phyloP scores from a whole-genome alignment of 2,113 vertebrate species.

The Indicator indicator region DNA sequence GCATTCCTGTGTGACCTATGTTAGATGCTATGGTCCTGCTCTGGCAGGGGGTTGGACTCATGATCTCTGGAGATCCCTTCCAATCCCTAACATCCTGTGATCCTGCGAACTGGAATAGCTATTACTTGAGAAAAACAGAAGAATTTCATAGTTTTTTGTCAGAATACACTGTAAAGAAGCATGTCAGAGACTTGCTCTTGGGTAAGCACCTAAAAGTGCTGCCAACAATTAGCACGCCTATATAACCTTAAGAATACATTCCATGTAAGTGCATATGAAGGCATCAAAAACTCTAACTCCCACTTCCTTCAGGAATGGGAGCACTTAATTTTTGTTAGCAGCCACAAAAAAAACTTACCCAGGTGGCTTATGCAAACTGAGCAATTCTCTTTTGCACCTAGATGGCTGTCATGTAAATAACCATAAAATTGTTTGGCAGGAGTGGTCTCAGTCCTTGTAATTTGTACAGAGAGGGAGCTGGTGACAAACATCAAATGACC shows the following conservation, averaged over 20 bases:
- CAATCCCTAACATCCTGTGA: too few relatives aligned
- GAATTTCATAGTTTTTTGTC: background rate
- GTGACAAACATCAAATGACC: background rate
- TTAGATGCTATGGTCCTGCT: too few relatives aligned
- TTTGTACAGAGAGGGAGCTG: background rate
- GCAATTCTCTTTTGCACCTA: background rate
- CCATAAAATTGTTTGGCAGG: background rate
- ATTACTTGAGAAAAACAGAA: background rate
- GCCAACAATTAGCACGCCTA: background rate
- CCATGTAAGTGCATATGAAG: background rate
- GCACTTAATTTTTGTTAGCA: background rate
- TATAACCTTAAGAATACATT: background rate
- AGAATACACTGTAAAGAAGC: background rate
- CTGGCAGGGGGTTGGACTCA: too few relatives aligned
- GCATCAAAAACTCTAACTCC: background rate
- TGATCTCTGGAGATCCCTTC: too few relatives aligned
- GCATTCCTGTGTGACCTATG: too few relatives aligned
- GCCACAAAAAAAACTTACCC: background rate
- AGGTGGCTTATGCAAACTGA: background rate
- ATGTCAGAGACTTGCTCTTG: background rate
- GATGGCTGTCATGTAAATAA: background rate
- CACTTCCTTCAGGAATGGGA: background rate
- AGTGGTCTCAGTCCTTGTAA: fast-evolving
- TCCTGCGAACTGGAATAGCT: background rate
- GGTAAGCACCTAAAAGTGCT: background rate